These are phyloP conservation scores for Portunus trituberculatus DNA, from an alignment of 1,140 invertebrate species.

Conservation along the genomic window DNA sequence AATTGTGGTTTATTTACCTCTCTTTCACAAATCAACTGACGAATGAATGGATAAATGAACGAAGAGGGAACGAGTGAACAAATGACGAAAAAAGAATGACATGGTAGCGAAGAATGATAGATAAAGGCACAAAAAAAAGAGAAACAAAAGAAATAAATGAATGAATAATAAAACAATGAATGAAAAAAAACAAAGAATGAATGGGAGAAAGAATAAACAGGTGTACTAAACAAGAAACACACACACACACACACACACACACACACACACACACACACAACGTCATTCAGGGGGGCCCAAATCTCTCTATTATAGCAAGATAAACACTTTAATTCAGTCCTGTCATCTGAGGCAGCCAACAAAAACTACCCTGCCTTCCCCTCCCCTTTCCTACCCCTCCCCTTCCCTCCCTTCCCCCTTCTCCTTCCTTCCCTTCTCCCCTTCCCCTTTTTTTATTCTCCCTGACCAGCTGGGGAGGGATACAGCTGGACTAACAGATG, in stretches of 20 bases:
- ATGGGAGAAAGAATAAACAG: neutral
- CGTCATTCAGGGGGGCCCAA: no score
- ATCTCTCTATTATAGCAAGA: neutral
- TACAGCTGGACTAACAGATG: no score
- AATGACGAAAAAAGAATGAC: neutral
- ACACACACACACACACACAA: no score
- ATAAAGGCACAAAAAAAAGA: no score
- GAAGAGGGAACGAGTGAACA: neutral
- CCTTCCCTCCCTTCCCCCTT: neutral
- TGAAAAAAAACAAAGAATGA: no score
- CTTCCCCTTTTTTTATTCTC: neutral
- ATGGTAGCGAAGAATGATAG: no score
- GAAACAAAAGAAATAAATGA: no score
- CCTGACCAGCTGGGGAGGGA: no score
- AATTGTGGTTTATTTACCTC: no score
- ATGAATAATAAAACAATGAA: no score
- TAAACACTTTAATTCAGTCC: slow-evolving; percentile 8
- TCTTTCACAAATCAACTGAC: neutral
- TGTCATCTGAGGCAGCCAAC: neutral
- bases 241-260: neutral
- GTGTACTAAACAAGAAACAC: neutral
- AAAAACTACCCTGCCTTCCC: neutral
- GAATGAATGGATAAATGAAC: neutral
- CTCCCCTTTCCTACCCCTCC: neutral
- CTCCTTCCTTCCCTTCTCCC: neutral